Base-by-base conservation (phyloP, 2,797 vertebrate species). In the Centroberyx gerrardi region DNA sequence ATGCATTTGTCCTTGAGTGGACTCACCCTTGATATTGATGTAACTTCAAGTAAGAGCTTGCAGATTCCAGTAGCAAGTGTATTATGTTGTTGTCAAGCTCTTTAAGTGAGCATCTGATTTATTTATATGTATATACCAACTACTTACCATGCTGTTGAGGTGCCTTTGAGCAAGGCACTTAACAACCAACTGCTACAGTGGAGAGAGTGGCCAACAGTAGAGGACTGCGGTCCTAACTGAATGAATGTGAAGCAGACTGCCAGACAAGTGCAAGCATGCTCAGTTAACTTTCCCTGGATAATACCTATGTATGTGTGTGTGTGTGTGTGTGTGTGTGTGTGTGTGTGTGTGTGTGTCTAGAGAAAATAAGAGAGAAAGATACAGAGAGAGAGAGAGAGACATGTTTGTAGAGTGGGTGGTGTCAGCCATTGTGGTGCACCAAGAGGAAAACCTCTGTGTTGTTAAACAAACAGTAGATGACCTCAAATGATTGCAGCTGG, bases 401-500 rank as follows among this genome's bases (percentile, higher is more conserved):
- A 58, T 31, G 49, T 2, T 67, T 67, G 36, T n/a, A 61, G 12
- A 54, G 69, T 54, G 29, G 53, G 59, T 42, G 54, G 28, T 44
- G 55, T 71, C 53, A 44, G n/a, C n/a, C 15, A 63, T 59, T 36
- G 27, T 8, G 40, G 60, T 71, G 59, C 28, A 59, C 59, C 18
- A 8, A 62, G 18, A 68, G 54, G 28, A 65, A 72, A 74, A 49
- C 64, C 67, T 70, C 65, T 46, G 65, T 68, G 82, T 71, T 64
- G 74, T 75, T 58, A 74, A 54, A 80, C 59, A 69, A 82, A n/a
- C 42, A 22, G 38, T 42, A 72, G 61, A 75, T 77, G 72, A 86
- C 82, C 84, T 87, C 48, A 59, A 69, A 64, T 58, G 63, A 68
- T 74, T 79, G 58, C 79, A 72, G 74, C 78, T 73, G 74, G 76